Percentiles rank a stretch among this genome's conserved stretches.
Conservation (phyloP, 2,797 vertebrate genomes). For the Anguilla marmorata region DNA sequence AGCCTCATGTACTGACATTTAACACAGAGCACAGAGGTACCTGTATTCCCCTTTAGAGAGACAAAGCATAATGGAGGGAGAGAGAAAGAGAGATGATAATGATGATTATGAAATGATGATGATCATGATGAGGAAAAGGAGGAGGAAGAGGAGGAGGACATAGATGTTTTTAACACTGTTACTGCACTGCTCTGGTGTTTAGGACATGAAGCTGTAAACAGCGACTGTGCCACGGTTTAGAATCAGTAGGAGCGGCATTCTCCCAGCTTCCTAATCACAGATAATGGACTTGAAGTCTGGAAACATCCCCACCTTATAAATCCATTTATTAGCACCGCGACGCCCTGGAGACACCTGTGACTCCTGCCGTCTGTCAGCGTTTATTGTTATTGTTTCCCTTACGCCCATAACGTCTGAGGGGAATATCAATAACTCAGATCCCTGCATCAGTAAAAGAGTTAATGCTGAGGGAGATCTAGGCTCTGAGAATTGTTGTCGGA, state of each 20-base stretch:
- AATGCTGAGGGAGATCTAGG: neutral
- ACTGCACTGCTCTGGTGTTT: neutral
- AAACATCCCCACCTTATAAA: neutral
- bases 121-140: too few relatives aligned
- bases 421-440: neutral
- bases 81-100: neutral
- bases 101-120: neutral
- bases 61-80: neutral
- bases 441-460: neutral
- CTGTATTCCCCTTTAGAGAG: neutral
- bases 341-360: neutral
- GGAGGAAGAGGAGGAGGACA: neutral
- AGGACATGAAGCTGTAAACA: neutral
- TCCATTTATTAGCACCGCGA: neutral
- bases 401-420: neutral
- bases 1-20: neutral
- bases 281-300: neutral
- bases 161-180: neutral
- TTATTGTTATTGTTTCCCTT: constrained; percentile 11
- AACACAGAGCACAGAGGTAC: neutral
- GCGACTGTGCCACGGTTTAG: neutral
- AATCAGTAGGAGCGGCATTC: neutral
- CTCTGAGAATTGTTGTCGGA: neutral
- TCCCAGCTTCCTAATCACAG: neutral
- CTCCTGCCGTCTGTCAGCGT: neutral